Evolutionary conservation across 2,888 invertebrate species (phyloP).

Genomic region (Onthophagus sagittarius): DNA sequence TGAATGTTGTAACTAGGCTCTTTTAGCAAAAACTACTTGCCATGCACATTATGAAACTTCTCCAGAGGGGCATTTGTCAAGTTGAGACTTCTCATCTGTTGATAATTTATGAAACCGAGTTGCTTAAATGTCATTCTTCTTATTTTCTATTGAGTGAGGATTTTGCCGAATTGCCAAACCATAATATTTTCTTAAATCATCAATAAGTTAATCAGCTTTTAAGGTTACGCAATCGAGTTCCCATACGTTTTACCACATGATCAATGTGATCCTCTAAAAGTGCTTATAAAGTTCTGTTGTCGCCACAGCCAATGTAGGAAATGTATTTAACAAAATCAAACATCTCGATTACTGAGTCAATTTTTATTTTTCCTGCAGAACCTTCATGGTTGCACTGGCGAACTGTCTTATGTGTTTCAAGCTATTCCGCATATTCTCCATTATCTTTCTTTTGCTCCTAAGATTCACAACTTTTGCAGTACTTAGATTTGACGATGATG

Average conservation of each 20-base stretch:
- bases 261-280: constrained; percentile 19
- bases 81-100: constrained; percentile 8
- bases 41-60: neutral
- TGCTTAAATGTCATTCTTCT: constrained; percentile 17
- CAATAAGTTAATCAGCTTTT: constrained; percentile 14
- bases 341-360: constrained; percentile 23
- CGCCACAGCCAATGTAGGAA: constrained; percentile 30
- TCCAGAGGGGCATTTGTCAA: constrained; percentile 15
- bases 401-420: neutral
- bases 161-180: constrained; percentile 18
- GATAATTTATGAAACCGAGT: constrained; percentile 14
- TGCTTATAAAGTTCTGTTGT: constrained; percentile 28
- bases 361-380: constrained; percentile 29
- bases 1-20: neutral
- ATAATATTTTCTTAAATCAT: constrained; percentile 15
- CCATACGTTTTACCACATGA: constrained; percentile 4
- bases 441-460: too few species aligned
- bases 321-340: constrained; percentile 20
- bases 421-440: neutral
- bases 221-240: constrained; percentile 9
- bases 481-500: neutral
- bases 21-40: constrained; percentile 12
- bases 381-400: constrained; percentile 19
- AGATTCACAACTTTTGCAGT: neutral
- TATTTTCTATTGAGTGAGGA: constrained; percentile 11